phyloP scores from a whole-genome alignment of 1,140 invertebrate species.

The Pseudomyrmex sp. region DNA sequence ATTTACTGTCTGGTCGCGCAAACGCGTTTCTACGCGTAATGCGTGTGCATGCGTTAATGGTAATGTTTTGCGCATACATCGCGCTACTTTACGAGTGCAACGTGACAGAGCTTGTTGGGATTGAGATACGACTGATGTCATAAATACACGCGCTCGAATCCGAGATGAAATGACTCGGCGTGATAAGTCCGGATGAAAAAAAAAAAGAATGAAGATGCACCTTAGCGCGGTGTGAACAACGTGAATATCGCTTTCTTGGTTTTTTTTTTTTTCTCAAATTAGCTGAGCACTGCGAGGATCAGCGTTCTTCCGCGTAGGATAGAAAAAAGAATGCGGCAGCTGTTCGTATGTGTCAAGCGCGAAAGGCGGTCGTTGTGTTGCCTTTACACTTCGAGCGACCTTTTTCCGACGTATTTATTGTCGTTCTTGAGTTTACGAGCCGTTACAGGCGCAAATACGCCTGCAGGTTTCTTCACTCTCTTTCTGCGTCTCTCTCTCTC shows the following conservation, averaged over 20 bases:
- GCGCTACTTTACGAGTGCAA: constrained; percentile 28
- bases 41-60: not conserved
- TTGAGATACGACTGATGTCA: constrained; percentile 49
- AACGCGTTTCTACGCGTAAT: constrained; percentile 21
- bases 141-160: constrained; percentile 43
- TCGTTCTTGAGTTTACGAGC: constrained; percentile 59
- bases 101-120: constrained; percentile 23
- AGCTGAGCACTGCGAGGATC: constrained; percentile 57
- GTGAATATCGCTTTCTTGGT: constrained; percentile 5
- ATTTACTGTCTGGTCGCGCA: constrained; percentile 8
- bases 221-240: not conserved
- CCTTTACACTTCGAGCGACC: constrained; percentile 60
- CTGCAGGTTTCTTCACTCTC: constrained; percentile 26
- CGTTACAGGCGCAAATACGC: constrained; percentile 30
- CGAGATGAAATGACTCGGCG: not conserved
- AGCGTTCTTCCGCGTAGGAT: constrained; percentile 33
- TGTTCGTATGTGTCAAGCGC: constrained; percentile 56
- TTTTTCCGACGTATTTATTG: constrained; percentile 65
- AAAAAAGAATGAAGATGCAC: constrained; percentile 21
- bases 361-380: constrained; percentile 46
- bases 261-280: constrained; percentile 56
- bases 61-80: constrained; percentile 39
- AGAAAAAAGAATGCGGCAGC: constrained; percentile 57
- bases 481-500: not conserved
- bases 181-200: not conserved